Base-by-base conservation (phyloP, 2,797 vertebrate genomes). In the Poeciliopsis infans region DNA sequence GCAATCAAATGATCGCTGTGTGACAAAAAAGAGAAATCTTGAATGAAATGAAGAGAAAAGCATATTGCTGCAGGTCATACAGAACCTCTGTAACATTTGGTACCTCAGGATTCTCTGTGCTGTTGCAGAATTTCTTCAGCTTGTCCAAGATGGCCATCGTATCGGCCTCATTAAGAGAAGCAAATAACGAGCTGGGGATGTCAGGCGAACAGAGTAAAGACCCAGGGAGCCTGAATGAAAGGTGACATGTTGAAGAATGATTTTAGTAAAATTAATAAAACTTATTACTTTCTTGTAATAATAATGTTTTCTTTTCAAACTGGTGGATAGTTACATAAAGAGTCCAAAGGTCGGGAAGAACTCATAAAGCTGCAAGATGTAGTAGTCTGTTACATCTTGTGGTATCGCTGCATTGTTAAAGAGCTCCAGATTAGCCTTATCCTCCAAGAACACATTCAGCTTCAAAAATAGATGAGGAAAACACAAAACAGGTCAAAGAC, bases 351-450 rank as follows among this genome's bases (percentile, higher is more conserved):
- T 72, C 15, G 89, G 88, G 70, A 91, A 77, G 6, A 78, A 74
- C 59, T 0, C 55, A 83, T 80, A 95, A 41, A 95, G 81, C 64
- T 91, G 81, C n/a, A 79, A 75, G 53, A 88, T 77, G 72, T 94
- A 95, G 75, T 86, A 89, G 41, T 23, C 7, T 12, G 31, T 90
- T 23, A 95, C 83, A 74, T 84, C 80, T 39, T 57, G 4, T 59
- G 90, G 6, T 64, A 95, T 81, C 0, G 6, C 75, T 61, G 81
- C 15, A 61, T 83, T 92, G 83, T 79, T 94, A 77, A 95, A 92
- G 64, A 95, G 92, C 79, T 94, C 69, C 79, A 95, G 87, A 87
- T 95, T 94, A 36, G 77, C 83, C n/a, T 76, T 77, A 79, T 96
- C 70, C 72, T 77, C 86, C 72, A 88, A 69, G 82, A 96, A 94